Evolutionary conservation across 1,140 invertebrate species (phyloP).

Genomic region (Hypothenemus hampei): DNA sequence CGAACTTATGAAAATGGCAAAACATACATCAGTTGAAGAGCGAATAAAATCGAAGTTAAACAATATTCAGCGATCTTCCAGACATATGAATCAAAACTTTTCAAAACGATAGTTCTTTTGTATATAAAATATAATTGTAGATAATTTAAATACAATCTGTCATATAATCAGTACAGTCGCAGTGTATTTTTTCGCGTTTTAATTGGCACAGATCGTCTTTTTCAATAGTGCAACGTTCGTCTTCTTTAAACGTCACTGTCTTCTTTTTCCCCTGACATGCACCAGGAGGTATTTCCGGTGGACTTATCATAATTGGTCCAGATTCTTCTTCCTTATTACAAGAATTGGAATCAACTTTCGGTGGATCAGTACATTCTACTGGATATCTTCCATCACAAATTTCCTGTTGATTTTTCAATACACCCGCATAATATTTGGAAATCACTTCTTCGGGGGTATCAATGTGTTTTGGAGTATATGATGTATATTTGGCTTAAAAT

Average conservation of each 20-base stretch:
- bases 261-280: constrained; percentile 34
- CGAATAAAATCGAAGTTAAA: constrained; percentile 76
- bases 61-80: constrained; percentile 67
- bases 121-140: not conserved
- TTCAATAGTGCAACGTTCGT: constrained; percentile 32
- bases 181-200: constrained; percentile 33
- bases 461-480: constrained; percentile 40
- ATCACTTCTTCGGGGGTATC: constrained; percentile 40
- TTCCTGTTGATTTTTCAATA: constrained; percentile 34
- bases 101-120: not conserved
- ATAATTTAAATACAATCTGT: constrained; percentile 22
- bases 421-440: constrained; percentile 39
- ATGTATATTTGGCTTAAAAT: constrained; percentile 28
- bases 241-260: constrained; percentile 35
- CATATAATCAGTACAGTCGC: constrained; percentile 40
- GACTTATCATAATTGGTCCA: constrained; percentile 37
- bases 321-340: constrained; percentile 9
- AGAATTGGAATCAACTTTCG: constrained; percentile 5
- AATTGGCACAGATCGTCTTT: constrained; percentile 38
- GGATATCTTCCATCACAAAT: constrained; percentile 33
- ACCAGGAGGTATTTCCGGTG: constrained; percentile 32
- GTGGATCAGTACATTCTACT: constrained; percentile 32
- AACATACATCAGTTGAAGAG: constrained; percentile 62
- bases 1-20: constrained; percentile 63
- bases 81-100: constrained; percentile 64